Conservation (phyloP, 2,888 invertebrate genomes). For the Cosmopolites sordidus region DNA sequence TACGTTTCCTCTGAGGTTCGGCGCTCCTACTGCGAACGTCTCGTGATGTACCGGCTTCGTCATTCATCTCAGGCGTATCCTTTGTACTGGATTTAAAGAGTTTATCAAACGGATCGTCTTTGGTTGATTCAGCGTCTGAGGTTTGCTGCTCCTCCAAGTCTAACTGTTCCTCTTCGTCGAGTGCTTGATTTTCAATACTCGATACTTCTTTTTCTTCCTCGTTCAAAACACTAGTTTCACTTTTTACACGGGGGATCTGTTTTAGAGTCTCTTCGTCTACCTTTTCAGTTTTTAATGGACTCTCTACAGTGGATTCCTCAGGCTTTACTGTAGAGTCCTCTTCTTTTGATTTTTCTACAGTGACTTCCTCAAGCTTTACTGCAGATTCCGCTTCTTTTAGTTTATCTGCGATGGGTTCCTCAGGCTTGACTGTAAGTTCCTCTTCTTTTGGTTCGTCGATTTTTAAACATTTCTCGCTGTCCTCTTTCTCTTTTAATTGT, state of each 20-base stretch:
- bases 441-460: not conserved
- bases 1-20: conserved; percentile 40
- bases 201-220: conserved; percentile 1
- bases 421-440: not conserved
- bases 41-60: conserved; percentile 4
- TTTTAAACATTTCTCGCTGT: not conserved
- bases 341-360: conserved; percentile 14
- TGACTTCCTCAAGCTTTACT: not conserved
- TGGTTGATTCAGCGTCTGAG: conserved; percentile 6
- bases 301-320: conserved; percentile 4
- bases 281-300: too few relatives aligned
- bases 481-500: conserved; percentile 19
- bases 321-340: conserved; percentile 1
- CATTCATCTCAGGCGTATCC: conserved; percentile 6
- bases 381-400: not conserved
- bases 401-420: conserved; percentile 1
- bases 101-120: conserved; percentile 30
- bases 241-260: too few relatives aligned
- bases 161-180: conserved; percentile 5
- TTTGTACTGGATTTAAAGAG: conserved; percentile 28
- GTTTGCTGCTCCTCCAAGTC: conserved; percentile 15
- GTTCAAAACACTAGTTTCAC: not conserved
- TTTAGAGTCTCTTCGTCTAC: too few relatives aligned
- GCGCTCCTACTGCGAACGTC: conserved; percentile 38
- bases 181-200: not conserved